These are phyloP conservation scores for Drosophila parvula DNA, from an alignment of 1,140 invertebrate genomes.

Conservation along the genomic window DNA sequence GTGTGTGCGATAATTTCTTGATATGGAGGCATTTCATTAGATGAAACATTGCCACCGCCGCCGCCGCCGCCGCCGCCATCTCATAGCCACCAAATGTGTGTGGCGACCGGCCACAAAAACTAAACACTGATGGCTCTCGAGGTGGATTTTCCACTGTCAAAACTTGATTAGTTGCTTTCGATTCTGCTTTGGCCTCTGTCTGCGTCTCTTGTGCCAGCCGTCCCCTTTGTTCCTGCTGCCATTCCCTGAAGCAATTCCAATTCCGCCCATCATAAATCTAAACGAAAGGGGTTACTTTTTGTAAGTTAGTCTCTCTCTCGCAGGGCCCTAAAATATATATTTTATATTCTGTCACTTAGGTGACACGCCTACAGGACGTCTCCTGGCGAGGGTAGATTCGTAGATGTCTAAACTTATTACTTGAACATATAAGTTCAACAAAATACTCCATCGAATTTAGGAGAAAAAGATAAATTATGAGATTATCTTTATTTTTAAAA, in stretches of 20 bases:
- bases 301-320: conserved; percentile 34
- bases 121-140: conserved; percentile 54
- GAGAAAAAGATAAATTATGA: too few species aligned
- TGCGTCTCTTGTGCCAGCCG: conserved; percentile 5
- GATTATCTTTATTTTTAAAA: too few species aligned
- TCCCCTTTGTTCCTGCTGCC: conserved; percentile 31
- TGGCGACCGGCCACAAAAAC: conserved; percentile 35
- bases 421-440: neutral
- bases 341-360: conserved; percentile 65
- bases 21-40: conserved; percentile 73
- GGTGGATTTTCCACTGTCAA: conserved; percentile 77
- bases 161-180: conserved; percentile 76
- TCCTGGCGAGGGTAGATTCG: neutral
- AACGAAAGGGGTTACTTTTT: conserved; percentile 66
- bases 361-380: conserved; percentile 51
- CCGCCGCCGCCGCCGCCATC: conserved; percentile 15
- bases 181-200: conserved; percentile 48
- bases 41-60: conserved; percentile 47
- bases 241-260: conserved; percentile 28
- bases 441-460: neutral
- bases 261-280: conserved; percentile 73
- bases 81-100: conserved; percentile 15
- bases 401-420: neutral
- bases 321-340: conserved; percentile 54
- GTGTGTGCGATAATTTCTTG: conserved; percentile 39